A percentile compares a stretch with the other conserved stretches of the same genome.
Conservation (phyloP, 2,797 vertebrate genomes). For the Sebastes steindachneri region DNA sequence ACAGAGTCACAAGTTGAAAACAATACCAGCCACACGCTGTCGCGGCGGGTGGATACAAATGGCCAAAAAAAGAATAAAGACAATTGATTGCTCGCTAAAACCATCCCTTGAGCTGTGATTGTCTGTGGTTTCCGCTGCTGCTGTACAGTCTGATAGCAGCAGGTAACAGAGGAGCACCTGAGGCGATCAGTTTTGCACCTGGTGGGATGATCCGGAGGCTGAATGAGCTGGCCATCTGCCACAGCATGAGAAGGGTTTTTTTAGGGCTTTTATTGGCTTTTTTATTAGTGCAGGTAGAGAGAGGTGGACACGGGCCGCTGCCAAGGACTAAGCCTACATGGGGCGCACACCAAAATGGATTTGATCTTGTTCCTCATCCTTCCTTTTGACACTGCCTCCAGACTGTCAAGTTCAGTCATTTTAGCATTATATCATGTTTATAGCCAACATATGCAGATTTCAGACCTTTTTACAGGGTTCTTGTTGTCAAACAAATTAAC, state of each 20-base stretch:
- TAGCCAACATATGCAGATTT: too few relatives aligned
- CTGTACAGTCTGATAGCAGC: neutral
- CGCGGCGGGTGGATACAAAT: neutral
- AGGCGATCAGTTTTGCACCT: neutral
- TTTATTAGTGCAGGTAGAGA: neutral
- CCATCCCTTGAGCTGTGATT: neutral
- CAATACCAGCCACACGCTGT: neutral
- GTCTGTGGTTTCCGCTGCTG: neutral
- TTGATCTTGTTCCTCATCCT: neutral
- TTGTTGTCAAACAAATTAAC: neutral
- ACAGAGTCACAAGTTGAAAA: neutral
- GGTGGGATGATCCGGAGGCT: neutral
- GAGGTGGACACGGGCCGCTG: neutral
- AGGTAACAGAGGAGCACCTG: too few relatives aligned
- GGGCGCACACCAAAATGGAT: neutral
- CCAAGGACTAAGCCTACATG: neutral
- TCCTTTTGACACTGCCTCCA: neutral
- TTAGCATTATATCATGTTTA: too few relatives aligned
- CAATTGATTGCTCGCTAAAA: neutral
- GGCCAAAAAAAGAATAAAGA: neutral
- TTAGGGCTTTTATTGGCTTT: neutral
- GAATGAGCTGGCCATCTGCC: neutral
- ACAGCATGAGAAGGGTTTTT: neutral
- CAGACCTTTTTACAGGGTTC: neutral
- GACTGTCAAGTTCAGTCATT: neutral